These are phyloP conservation scores for Diadophis punctatus DNA, from an alignment of 2,113 vertebrate species.

Conservation along the genomic window DNA sequence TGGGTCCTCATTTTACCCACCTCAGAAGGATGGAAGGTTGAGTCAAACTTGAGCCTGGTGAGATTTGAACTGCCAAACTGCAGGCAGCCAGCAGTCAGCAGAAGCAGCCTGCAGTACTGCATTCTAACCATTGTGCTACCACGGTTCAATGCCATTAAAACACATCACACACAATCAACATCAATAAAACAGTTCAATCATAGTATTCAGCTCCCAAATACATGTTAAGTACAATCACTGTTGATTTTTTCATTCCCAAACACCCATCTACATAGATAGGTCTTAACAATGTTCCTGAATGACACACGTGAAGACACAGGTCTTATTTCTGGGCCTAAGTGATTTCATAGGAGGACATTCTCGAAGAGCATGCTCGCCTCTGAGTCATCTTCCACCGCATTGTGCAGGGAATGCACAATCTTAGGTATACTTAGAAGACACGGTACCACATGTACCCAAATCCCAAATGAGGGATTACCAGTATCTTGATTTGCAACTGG, in stretches of 20 bases:
- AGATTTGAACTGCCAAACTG: no score
- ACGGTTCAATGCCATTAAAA: background rate
- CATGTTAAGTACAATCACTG: background rate
- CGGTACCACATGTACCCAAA: background rate
- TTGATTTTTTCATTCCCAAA: background rate
- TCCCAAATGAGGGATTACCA: background rate
- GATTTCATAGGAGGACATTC: background rate
- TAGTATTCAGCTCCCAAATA: background rate
- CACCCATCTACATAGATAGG: background rate
- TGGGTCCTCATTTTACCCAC: no score
- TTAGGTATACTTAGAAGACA: background rate
- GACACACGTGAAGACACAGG: background rate
- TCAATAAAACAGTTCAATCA: background rate
- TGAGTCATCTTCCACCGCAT: background rate
- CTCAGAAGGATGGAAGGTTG: no score
- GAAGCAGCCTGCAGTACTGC: no score
- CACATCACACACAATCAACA: background rate
- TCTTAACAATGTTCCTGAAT: background rate
- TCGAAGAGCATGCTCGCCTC: background rate
- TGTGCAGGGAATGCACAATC: background rate
- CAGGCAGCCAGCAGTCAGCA: no score
- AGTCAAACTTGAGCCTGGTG: no score
- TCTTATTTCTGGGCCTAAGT: background rate
- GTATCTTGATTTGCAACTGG: background rate
- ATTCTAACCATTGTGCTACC: no score